Conservation (phyloP, 2,113 vertebrate species). For the Saccopteryx leptura region DNA sequence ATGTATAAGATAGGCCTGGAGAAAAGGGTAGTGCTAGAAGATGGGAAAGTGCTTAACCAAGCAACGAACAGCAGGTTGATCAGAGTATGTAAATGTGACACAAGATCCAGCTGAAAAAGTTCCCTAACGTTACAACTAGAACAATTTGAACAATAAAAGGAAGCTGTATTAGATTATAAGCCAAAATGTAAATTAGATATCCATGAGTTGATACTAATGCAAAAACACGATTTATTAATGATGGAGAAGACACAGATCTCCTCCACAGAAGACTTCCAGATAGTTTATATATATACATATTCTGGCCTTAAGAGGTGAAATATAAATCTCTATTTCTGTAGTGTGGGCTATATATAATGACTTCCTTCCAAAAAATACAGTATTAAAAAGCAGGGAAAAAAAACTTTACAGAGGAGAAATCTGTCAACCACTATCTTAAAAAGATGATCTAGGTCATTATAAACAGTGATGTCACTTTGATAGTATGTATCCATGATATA, state of each 20-base stretch:
- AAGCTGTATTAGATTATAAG: background rate
- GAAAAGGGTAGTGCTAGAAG: background rate
- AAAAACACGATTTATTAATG: background rate
- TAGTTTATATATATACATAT: background rate
- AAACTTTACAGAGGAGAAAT: background rate
- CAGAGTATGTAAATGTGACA: background rate
- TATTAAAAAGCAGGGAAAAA: background rate
- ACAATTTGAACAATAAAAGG: background rate
- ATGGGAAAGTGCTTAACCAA: background rate
- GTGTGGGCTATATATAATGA: background rate
- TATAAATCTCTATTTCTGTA: background rate
- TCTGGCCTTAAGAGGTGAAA: background rate
- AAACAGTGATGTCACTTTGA: background rate
- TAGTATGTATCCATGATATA: background rate
- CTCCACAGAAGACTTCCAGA: background rate
- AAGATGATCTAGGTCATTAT: background rate
- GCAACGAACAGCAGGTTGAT: background rate
- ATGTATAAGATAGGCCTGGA: background rate
- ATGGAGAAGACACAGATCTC: background rate
- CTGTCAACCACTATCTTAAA: background rate
- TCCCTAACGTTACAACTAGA: background rate
- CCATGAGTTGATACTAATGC: background rate
- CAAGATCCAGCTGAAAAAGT: background rate
- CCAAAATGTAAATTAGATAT: background rate
- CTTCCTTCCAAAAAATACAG: background rate